Conservation (phyloP, 2,113 vertebrate genomes). For the Myanophis thanlyinensis region DNA sequence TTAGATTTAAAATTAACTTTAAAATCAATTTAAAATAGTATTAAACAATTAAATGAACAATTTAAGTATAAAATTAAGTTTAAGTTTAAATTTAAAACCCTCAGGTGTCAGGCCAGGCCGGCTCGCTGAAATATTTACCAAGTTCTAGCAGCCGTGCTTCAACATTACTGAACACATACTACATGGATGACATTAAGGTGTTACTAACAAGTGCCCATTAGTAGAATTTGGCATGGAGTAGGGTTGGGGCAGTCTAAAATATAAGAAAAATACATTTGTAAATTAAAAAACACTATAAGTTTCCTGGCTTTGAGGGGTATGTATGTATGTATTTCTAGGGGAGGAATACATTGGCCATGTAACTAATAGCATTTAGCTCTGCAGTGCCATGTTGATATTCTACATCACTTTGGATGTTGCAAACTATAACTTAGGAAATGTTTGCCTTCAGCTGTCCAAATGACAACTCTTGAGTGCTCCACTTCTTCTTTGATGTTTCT, state of each 20-base stretch:
- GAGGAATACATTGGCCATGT: background rate
- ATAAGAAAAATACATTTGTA: background rate
- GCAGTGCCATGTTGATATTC: background rate
- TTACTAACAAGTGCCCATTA: background rate
- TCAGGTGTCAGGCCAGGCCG: no score
- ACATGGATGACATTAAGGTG: background rate
- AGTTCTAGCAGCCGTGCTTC: background rate
- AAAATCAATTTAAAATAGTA: no score
- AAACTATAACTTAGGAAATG: background rate
- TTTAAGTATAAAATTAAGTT: no score
- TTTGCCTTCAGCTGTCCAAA: no score
- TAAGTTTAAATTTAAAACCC: no score
- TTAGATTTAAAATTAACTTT: no score
- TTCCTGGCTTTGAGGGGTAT: background rate
- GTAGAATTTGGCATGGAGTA: background rate
- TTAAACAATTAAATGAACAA: no score
- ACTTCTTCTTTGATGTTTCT: background rate
- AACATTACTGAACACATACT: background rate
- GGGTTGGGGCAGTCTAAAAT: background rate
- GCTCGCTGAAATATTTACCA: no score
- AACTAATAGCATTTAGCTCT: background rate
- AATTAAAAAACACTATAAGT: background rate
- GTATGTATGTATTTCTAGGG: background rate
- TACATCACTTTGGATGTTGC: background rate
- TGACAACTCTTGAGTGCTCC: background rate